Conservation (phyloP, 1,140 invertebrate species). For the Mycetomoellerius zeteki region DNA sequence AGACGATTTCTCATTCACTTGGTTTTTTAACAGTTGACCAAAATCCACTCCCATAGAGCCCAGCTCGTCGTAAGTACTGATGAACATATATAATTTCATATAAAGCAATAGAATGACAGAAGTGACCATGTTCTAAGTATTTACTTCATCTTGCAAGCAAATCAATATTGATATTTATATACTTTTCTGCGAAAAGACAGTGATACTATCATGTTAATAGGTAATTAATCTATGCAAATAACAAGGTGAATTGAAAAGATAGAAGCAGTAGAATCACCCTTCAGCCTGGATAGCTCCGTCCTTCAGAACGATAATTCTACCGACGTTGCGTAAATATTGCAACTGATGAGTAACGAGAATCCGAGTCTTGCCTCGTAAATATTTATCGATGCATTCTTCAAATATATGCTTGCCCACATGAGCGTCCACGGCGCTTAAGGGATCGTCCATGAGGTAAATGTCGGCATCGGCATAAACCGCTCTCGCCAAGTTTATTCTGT, state of each 20-base stretch:
- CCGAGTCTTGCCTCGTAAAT: constrained; percentile 91
- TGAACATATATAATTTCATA: constrained; percentile 74
- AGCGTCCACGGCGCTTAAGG: constrained; percentile 93
- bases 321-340: constrained; percentile 92
- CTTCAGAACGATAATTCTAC: constrained; percentile 92
- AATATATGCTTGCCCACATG: constrained; percentile 94
- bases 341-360: constrained; percentile 95
- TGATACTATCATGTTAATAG: no score
- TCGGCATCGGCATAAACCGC: constrained; percentile 87
- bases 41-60: constrained; percentile 89
- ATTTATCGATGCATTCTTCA: constrained; percentile 90
- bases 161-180: no score
- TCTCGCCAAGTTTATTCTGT: constrained; percentile 91
- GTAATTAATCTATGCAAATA: background rate
- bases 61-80: constrained; percentile 88
- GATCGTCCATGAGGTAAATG: constrained; percentile 94
- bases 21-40: constrained; percentile 88
- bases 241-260: background rate
- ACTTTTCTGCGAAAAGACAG: no score
- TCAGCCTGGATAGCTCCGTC: constrained; percentile 88
- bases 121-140: background rate
- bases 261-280: constrained; percentile 73
- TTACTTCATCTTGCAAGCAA: no score
- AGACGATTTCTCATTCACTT: constrained; percentile 82
- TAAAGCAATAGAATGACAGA: background rate